Evolutionary conservation across 2,113 vertebrate genomes (phyloP), one percentile per base, ranked within the genome.

Genomic region (Notechis scutatus): DNA sequence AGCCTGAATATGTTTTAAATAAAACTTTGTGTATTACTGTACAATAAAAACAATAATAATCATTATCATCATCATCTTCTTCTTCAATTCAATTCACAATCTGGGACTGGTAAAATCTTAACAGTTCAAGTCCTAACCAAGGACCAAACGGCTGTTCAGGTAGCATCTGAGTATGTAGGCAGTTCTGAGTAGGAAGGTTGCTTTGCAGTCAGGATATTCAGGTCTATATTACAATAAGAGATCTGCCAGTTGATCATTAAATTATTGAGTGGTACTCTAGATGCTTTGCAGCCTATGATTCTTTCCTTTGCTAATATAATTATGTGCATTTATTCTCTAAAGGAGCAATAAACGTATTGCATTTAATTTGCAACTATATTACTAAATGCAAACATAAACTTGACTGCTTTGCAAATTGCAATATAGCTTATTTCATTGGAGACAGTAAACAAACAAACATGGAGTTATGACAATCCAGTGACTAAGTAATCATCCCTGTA

Each of bases 391-490:
- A 95, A 95, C 93, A 94, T 87, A 94, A 95, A 96, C 91, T 91
- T 97, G 97, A 96, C 95, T 96, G 96, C 94, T 93, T 90, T 96
- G 96, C 95, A 90, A 81, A 23, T 74, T 93, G 88, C 91, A 93
- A 93, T 96, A 95, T 92, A 96, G 95, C 95, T 97, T 95, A 96
- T 97, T 97, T 97, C 96, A 96, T 95, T 85, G 56, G 15, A 94
- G 96, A 96, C 96, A 96, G 95, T 93, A 95, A 97, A 95, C 1
- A 96, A 96, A 97, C 95, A 96, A 96, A 94, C 47, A 47, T 47
- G 47, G 47, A 95, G 94, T 95, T 96, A 95, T 96, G 96, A 97
- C 96, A 97, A 96, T 97, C 92, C 59, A 42, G 85, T 26, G 89
- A 95, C 87, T 95, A 95, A 97, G 96, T 94, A 96, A 96, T 95